Conservation (phyloP, 2,888 invertebrate species). For the Aphidoletes aphidimyza region DNA sequence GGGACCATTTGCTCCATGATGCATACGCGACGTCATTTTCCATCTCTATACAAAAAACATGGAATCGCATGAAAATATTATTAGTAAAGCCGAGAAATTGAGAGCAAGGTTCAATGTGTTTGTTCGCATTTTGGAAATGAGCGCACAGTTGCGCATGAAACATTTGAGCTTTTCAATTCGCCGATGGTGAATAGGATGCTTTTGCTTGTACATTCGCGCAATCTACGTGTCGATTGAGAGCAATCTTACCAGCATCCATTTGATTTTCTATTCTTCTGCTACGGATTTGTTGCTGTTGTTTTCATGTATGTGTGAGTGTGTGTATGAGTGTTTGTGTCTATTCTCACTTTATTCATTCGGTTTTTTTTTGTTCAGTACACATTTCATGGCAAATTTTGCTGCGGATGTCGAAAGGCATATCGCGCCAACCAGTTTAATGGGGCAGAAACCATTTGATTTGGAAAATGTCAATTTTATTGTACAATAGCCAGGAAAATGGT, state of each 20-base stretch:
- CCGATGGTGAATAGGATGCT: not conserved
- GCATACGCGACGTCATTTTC: constrained; percentile 17
- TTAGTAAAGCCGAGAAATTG: not conserved
- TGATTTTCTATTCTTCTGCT: not conserved
- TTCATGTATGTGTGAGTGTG: not conserved
- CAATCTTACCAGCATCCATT: not conserved
- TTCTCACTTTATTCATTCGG: not conserved
- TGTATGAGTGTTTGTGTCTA: not conserved
- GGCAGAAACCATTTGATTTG: constrained; percentile 44
- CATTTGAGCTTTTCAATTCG: not conserved
- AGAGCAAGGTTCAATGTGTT: not conserved
- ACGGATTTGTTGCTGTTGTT: not conserved
- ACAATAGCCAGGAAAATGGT: constrained; percentile 6
- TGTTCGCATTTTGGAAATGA: constrained; percentile 3
- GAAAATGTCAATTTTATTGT: constrained; percentile 8
- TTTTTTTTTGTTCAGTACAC: not conserved
- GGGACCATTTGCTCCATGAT: not conserved
- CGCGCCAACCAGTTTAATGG: constrained; percentile 45
- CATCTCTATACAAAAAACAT: not conserved
- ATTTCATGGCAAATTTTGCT: not conserved
- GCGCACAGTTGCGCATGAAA: constrained; percentile 13
- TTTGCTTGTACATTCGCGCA: not conserved
- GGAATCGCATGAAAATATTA: not conserved
- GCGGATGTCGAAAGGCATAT: constrained; percentile 7
- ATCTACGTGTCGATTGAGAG: not conserved